phyloP scores from a whole-genome alignment of 2,797 vertebrate genomes.

The Channa striata region DNA sequence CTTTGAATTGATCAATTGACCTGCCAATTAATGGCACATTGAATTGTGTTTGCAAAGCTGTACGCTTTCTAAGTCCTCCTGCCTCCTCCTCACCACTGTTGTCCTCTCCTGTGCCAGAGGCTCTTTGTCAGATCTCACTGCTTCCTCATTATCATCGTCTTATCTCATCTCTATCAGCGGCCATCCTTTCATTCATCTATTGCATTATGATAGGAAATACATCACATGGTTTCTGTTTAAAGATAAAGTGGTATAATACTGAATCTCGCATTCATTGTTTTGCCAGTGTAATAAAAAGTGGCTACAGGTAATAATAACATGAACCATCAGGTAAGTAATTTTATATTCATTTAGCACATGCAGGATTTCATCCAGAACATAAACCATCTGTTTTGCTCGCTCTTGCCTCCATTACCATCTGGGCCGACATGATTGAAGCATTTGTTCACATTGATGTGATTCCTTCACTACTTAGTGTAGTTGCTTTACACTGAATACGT shows the following conservation, averaged over 20 bases:
- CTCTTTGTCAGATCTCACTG: constrained; percentile 25
- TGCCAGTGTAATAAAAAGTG: background rate
- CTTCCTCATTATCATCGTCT: constrained; percentile 35
- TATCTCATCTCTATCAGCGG: constrained; percentile 34
- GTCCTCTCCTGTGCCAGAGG: constrained; percentile 14
- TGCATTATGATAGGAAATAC: constrained; percentile 21
- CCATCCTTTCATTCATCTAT: constrained; percentile 36
- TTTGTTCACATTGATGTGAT: constrained; percentile 31
- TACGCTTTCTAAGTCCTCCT: constrained; percentile 30
- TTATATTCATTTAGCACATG: constrained; percentile 28
- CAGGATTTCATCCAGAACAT: constrained; percentile 47
- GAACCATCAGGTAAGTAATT: constrained; percentile 61
- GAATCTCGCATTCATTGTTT: constrained; percentile 29
- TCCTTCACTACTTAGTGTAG: constrained; percentile 18
- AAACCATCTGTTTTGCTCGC: constrained; percentile 52
- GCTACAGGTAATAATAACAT: constrained; percentile 27
- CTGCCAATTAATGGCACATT: background rate
- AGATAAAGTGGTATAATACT: background rate
- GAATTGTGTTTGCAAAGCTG: constrained; percentile 34
- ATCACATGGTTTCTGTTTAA: constrained; percentile 2
- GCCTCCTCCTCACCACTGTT: constrained; percentile 32
- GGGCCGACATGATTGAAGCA: constrained; percentile 31
- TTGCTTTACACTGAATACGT: background rate
- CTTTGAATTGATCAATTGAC: background rate
- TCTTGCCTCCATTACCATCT: constrained; percentile 51